These are phyloP conservation scores for Lasioglossum villosulum DNA, from an alignment of 2,888 invertebrate genomes.

Conservation along the genomic window DNA sequence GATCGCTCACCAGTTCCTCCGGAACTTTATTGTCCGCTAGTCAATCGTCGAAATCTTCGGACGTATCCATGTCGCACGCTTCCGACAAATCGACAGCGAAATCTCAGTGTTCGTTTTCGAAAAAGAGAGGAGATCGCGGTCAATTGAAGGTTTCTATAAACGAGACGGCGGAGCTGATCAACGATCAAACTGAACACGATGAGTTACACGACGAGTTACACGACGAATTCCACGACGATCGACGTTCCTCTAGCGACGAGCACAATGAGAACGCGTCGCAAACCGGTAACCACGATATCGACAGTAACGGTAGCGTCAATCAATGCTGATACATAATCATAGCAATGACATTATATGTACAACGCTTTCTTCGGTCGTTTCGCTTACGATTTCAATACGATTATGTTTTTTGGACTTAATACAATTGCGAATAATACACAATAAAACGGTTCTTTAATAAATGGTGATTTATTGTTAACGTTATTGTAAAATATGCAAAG, in stretches of 20 bases:
- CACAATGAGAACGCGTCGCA: constrained; percentile 34
- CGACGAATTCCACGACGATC: constrained; percentile 61
- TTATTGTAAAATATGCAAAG: constrained; percentile 1
- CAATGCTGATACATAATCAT: neutral
- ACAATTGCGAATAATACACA: neutral
- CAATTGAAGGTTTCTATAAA: constrained; percentile 84
- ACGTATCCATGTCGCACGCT: constrained; percentile 59
- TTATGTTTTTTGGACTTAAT: neutral
- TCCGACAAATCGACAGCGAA: constrained; percentile 73
- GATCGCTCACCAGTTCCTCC: constrained; percentile 78
- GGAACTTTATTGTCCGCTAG: constrained; percentile 70
- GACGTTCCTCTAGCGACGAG: constrained; percentile 33
- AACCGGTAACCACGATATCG: constrained; percentile 23
- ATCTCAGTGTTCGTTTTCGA: constrained; percentile 73
- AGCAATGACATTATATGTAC: neutral
- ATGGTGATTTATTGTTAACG: neutral
- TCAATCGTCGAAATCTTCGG: constrained; percentile 75
- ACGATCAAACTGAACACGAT: constrained; percentile 74
- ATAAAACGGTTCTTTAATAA: neutral
- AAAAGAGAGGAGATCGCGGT: constrained; percentile 80
- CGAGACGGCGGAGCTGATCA: constrained; percentile 84
- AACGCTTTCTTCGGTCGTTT: neutral
- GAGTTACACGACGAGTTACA: constrained; percentile 58
- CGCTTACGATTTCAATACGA: neutral
- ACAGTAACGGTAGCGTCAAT: constrained; percentile 3